Conservation (phyloP, 2,113 vertebrate species). For the Burhinus oedicnemus region DNA sequence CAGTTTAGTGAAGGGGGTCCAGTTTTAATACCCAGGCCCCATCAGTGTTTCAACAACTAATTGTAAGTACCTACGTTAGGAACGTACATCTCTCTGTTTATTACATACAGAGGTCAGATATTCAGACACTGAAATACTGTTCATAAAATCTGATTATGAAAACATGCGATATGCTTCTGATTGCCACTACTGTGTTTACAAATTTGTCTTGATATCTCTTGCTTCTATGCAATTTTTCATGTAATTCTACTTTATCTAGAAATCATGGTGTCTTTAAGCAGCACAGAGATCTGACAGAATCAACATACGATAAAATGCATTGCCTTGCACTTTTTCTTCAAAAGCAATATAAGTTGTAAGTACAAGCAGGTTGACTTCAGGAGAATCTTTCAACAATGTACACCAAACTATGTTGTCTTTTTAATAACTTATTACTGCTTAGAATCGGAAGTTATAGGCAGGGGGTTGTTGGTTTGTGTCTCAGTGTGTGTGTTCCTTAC, state of each 20-base stretch:
- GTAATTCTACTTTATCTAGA: not conserved
- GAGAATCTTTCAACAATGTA: not conserved
- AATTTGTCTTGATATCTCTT: not conserved
- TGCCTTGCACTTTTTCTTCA: not conserved
- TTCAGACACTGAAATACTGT: not conserved
- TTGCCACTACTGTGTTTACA: not conserved
- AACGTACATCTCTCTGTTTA: not conserved
- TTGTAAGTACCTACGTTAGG: not conserved
- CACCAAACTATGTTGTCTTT: not conserved
- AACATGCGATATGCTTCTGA: not conserved
- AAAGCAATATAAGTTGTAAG: not conserved
- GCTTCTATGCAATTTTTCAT: not conserved
- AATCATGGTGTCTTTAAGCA: not conserved
- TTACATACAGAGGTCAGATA: not conserved
- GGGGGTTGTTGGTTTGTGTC: rapidly evolving
- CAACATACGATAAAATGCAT: not conserved
- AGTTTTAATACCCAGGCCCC: not conserved
- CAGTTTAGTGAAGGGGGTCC: not conserved
- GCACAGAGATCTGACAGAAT: not conserved
- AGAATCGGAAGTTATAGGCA: not conserved
- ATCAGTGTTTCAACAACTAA: not conserved
- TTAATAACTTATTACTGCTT: not conserved
- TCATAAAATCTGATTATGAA: not conserved
- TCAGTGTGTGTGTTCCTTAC: rapidly evolving
- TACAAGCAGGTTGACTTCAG: not conserved